These are phyloP conservation scores for Saturnia pavonia DNA, from an alignment of 2,888 invertebrate species.

Conservation along the genomic window DNA sequence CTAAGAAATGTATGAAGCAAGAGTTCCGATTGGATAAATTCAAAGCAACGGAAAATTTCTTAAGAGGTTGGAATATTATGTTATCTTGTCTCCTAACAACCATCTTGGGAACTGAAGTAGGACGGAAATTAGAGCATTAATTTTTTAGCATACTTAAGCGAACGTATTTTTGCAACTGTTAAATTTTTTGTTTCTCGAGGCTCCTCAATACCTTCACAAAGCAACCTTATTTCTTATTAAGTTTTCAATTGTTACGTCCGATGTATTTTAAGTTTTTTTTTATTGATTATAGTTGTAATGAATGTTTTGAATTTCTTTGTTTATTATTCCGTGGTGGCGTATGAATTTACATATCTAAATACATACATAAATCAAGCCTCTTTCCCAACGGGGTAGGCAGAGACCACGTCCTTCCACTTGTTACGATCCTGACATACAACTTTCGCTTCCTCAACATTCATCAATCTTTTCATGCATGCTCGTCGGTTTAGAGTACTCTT, in stretches of 20 bases:
- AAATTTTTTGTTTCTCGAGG: neutral
- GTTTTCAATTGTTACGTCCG: neutral
- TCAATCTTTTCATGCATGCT: too few relatives aligned
- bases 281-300: too few relatives aligned
- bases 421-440: too few relatives aligned
- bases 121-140: slow-evolving; percentile 47
- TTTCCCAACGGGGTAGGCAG: too few relatives aligned
- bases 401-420: too few relatives aligned
- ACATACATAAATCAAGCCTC: too few relatives aligned
- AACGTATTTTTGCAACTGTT: slow-evolving; percentile 34
- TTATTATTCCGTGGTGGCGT: too few relatives aligned
- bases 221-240: neutral
- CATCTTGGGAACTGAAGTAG: slow-evolving; percentile 46
- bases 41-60: slow-evolving; percentile 18
- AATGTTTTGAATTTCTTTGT: too few relatives aligned
- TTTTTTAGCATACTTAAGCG: slow-evolving; percentile 46
- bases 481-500: too few relatives aligned
- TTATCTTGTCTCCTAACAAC: slow-evolving; percentile 20
- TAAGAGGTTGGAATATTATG: slow-evolving; percentile 21
- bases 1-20: neutral
- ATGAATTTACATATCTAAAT: too few relatives aligned
- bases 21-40: slow-evolving; percentile 3
- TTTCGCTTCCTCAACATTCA: too few relatives aligned
- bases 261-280: neutral
- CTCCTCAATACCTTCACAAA: neutral